Conservation (phyloP, 2,797 vertebrate genomes). For the Chelon labrosus region DNA sequence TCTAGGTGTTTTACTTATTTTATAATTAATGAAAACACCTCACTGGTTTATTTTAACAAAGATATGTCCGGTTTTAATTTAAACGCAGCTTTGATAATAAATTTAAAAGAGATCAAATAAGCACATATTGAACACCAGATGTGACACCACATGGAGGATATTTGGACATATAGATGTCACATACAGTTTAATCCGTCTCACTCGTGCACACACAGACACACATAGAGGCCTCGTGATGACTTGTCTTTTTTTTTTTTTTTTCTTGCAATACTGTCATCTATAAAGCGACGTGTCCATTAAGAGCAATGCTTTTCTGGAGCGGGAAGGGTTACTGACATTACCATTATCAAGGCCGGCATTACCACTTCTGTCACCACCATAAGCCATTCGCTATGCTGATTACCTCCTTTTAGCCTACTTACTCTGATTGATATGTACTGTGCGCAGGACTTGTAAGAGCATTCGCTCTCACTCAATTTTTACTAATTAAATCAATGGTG, state of each 20-base stretch:
- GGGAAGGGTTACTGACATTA: conserved; percentile 93
- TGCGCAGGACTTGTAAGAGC: conserved; percentile 83
- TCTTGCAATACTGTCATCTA: conserved; percentile 94
- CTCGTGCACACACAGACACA: conserved; percentile 16
- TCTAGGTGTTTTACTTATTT: conserved; percentile 46
- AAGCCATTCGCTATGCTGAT: conserved; percentile 87
- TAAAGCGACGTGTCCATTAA: conserved; percentile 94
- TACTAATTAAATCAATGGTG: conserved; percentile 86
- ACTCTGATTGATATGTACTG: conserved; percentile 86
- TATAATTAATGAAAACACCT: conserved; percentile 52
- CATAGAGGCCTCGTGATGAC: conserved; percentile 89
- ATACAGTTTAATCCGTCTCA: conserved; percentile 54
- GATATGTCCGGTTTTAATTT: conserved; percentile 36
- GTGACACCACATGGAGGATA: conserved; percentile 40
- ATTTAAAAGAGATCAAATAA: conserved; percentile 74
- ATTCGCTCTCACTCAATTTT: conserved; percentile 81
- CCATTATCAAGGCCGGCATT: conserved; percentile 96
- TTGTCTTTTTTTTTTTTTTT: conserved; percentile 85
- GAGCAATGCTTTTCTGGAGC: conserved; percentile 89
- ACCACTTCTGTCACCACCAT: conserved; percentile 94
- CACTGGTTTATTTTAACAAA: conserved; percentile 38
- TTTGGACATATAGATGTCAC: conserved; percentile 68
- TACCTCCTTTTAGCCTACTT: conserved; percentile 85
- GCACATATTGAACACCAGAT: conserved; percentile 82
- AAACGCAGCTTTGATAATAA: conserved; percentile 26